Percentiles rank a stretch among this genome's conserved stretches.
These are phyloP conservation scores for Acromyrmex charruanus DNA, from an alignment of 1,140 invertebrate species.

Conservation along the genomic window DNA sequence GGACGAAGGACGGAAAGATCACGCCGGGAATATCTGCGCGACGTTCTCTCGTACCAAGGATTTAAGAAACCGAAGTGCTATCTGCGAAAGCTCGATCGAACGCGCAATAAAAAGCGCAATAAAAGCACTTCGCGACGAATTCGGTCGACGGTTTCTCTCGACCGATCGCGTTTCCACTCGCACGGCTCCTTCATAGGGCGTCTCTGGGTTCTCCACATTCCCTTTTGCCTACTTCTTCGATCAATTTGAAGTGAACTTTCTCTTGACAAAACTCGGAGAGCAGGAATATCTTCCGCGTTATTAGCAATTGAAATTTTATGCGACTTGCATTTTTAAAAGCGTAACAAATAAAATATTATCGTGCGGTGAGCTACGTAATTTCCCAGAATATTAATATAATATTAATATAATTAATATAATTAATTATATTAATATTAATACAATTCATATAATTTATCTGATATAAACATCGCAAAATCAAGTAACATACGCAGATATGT, in stretches of 20 bases:
- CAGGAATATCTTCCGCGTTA: not conserved
- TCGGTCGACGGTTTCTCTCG: conserved; percentile 57
- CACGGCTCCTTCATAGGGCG: not conserved
- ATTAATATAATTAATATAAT: too few species aligned
- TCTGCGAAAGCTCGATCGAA: conserved; percentile 57
- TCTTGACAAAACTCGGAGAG: conserved; percentile 18
- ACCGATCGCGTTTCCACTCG: conserved; percentile 50
- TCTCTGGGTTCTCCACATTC: not conserved
- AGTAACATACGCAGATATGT: not conserved
- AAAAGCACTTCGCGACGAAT: conserved; percentile 57
- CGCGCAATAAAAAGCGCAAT: conserved; percentile 62
- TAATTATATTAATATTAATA: too few species aligned
- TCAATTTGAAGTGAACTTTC: conserved; percentile 44
- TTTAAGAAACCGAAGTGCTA: conserved; percentile 61
- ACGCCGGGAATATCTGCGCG: conserved; percentile 30
- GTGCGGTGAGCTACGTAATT: not conserved
- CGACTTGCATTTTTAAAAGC: not conserved
- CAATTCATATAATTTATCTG: not conserved
- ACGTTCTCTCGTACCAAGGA: conserved; percentile 43
- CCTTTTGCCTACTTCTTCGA: conserved; percentile 9
- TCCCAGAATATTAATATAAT: not conserved
- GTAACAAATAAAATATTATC: conserved; percentile 16
- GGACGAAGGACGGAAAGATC: not conserved
- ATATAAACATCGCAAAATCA: not conserved
- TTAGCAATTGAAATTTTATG: conserved; percentile 10